Evolutionary conservation across 2,797 vertebrate species (phyloP).

Genomic region (Cyclopterus lumpus): DNA sequence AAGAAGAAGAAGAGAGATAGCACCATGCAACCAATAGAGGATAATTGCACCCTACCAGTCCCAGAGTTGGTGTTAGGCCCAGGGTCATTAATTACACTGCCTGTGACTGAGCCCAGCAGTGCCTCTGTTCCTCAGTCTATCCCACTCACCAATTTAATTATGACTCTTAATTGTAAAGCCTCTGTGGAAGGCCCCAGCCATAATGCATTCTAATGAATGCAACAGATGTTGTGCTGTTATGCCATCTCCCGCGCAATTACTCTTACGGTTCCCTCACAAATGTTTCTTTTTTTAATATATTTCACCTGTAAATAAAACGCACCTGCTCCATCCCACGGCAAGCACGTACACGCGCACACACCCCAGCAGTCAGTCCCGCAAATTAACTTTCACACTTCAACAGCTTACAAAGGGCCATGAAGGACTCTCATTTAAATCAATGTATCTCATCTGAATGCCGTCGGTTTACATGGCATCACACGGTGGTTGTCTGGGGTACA

Average conservation of each 20-base stretch:
- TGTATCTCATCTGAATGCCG: constrained; percentile 67
- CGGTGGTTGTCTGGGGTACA: constrained; percentile 31
- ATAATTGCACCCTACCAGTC: constrained; percentile 75
- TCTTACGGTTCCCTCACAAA: constrained; percentile 75
- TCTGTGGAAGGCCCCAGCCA: constrained; percentile 79
- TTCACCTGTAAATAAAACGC: constrained; percentile 83
- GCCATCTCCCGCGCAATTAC: constrained; percentile 83
- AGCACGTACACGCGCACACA: constrained; percentile 34
- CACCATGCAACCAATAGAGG: constrained; percentile 56
- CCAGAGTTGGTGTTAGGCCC: constrained; percentile 71
- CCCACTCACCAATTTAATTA: constrained; percentile 86
- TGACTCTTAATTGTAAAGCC: constrained; percentile 85
- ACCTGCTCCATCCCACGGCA: constrained; percentile 72
- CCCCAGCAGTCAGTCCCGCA: constrained; percentile 53
- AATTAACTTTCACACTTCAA: constrained; percentile 80
- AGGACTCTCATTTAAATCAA: constrained; percentile 78
- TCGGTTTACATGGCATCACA: constrained; percentile 55
- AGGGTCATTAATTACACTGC: constrained; percentile 80
- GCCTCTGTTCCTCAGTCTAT: constrained; percentile 74
- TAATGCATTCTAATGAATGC: constrained; percentile 87
- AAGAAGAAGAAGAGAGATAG: constrained; percentile 30
- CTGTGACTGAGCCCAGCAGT: constrained; percentile 66
- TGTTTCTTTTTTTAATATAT: constrained; percentile 75
- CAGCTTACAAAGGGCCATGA: constrained; percentile 72
- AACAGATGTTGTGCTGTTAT: constrained; percentile 87